These are phyloP conservation scores for Lepidurus packardi DNA, from an alignment of 1,140 invertebrate species.

Conservation along the genomic window DNA sequence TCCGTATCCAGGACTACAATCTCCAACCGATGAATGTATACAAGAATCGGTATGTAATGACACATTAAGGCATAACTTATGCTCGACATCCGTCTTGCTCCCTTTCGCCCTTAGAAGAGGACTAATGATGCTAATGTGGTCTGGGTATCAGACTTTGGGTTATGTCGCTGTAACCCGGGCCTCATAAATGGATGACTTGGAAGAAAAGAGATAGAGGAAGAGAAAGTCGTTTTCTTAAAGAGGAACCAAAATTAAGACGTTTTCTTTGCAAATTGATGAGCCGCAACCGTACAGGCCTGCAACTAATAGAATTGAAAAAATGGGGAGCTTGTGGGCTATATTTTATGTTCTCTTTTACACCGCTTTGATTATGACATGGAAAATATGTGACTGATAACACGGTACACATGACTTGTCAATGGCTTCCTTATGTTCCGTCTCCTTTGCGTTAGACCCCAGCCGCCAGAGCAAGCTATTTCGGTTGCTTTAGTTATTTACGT, in stretches of 20 bases:
- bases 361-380: conserved; percentile 13
- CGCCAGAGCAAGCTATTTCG: neutral
- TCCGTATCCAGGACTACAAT: neutral
- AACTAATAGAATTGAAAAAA: neutral
- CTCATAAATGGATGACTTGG: neutral
- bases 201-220: neutral
- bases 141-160: neutral
- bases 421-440: neutral
- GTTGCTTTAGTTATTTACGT: neutral
- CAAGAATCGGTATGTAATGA: neutral
- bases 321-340: neutral
- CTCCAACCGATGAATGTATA: neutral
- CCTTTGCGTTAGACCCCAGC: neutral
- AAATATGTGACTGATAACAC: conserved; percentile 16
- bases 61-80: neutral
- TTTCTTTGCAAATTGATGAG: conserved; percentile 11
- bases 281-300: neutral
- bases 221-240: conserved; percentile 3
- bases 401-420: conserved; percentile 8
- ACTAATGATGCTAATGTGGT: conserved; percentile 15
- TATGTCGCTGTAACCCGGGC: neutral
- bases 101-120: neutral
- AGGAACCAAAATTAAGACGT: conserved; percentile 15
- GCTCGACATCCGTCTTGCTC: conserved; percentile 12
- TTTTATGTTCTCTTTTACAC: conserved; percentile 16